Conservation (phyloP, 1,140 invertebrate genomes). For the Brachionus plicatilis region DNA sequence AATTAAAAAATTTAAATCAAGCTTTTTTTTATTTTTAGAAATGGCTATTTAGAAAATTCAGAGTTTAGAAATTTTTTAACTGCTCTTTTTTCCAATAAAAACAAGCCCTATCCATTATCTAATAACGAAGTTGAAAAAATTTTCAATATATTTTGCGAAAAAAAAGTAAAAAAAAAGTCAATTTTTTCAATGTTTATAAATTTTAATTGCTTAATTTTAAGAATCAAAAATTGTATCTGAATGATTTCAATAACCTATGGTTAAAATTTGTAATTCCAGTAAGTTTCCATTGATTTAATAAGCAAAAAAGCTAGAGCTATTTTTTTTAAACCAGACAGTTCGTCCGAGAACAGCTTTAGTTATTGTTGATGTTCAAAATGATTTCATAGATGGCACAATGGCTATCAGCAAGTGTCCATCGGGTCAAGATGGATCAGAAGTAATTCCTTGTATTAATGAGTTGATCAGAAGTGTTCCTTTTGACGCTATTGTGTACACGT, state of each 20-base stretch:
- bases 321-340: not conserved
- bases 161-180: not conserved
- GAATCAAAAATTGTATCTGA: not conserved
- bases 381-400: slow-evolving; percentile 88
- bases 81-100: not conserved
- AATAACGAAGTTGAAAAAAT: slow-evolving; percentile 22
- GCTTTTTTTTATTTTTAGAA: not conserved
- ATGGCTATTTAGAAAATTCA: not conserved
- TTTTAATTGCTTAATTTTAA: not conserved
- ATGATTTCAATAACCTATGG: slow-evolving; percentile 17
- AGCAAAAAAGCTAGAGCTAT: not conserved
- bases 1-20: too few species aligned
- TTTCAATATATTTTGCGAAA: not conserved
- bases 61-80: slow-evolving; percentile 2
- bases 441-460: slow-evolving; percentile 76
- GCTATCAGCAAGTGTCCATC: slow-evolving; percentile 86
- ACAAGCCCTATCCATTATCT: slow-evolving; percentile 2
- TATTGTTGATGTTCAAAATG: slow-evolving; percentile 94
- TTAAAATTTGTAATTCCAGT: not conserved
- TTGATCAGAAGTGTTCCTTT: slow-evolving; percentile 75
- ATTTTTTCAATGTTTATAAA: not conserved
- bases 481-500: slow-evolving; percentile 85
- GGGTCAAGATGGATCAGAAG: slow-evolving; percentile 65
- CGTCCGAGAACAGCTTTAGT: slow-evolving; percentile 65
- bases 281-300: not conserved